These are phyloP conservation scores for Platerodrilus igneus DNA, from an alignment of 2,888 invertebrate genomes.

Conservation along the genomic window DNA sequence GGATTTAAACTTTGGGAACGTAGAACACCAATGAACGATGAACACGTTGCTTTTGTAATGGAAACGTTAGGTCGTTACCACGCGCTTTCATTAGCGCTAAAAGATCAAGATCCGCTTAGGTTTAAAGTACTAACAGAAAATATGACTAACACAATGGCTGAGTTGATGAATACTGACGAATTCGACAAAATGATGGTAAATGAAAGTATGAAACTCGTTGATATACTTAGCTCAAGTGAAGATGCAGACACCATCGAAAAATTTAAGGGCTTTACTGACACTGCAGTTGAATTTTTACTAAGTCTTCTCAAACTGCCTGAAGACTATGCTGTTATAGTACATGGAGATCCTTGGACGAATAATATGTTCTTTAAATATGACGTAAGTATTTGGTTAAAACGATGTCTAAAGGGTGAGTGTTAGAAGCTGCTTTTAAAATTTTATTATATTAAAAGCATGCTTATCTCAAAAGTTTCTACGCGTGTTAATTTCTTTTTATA, in stretches of 20 bases:
- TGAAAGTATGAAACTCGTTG: too few species aligned
- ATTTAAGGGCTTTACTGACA: slow-evolving; percentile 9
- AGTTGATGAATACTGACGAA: too few species aligned
- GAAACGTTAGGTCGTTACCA: slow-evolving; percentile 38
- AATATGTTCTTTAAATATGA: slow-evolving; percentile 33
- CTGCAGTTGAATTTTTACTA: background rate
- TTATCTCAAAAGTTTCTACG: too few species aligned
- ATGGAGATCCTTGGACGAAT: slow-evolving; percentile 37
- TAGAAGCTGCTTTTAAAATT: too few species aligned
- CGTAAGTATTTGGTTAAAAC: slow-evolving; percentile 19
- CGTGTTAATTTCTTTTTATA: too few species aligned
- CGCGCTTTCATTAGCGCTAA: slow-evolving; percentile 35
- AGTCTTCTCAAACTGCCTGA: background rate
- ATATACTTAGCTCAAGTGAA: too few species aligned
- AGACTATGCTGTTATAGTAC: slow-evolving; percentile 26
- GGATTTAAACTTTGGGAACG: slow-evolving; percentile 33
- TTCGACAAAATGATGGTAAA: too few species aligned
- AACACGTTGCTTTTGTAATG: slow-evolving; percentile 34
- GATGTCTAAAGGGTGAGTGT: too few species aligned
- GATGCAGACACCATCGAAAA: background rate
- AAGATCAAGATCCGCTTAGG: slow-evolving; percentile 29
- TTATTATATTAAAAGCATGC: too few species aligned
- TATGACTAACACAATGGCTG: too few species aligned
- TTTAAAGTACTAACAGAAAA: slow-evolving; percentile 1
- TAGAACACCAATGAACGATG: slow-evolving; percentile 31